phyloP scores from a whole-genome alignment of 2,888 invertebrate genomes.

The Ochropacha duplaris region DNA sequence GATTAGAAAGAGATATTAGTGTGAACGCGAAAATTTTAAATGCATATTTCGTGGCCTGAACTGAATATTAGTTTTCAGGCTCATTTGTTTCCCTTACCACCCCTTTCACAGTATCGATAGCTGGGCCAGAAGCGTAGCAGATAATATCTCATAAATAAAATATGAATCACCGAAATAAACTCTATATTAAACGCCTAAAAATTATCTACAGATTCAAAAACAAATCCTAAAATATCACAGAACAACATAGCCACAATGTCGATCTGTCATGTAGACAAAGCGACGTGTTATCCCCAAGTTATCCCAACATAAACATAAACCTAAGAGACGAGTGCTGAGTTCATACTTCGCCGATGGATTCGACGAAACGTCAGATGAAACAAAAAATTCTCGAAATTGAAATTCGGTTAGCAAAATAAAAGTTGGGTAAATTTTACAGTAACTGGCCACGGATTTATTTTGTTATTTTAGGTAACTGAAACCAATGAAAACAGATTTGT shows the following conservation, averaged over 20 bases:
- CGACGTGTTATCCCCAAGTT: neutral
- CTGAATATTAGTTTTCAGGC: no score
- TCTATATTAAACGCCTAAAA: neutral
- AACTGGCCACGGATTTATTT: neutral
- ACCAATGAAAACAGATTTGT: no score
- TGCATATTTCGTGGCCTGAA: no score
- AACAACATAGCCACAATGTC: conserved; percentile 1
- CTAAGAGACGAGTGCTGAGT: neutral
- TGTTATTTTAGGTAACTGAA: neutral
- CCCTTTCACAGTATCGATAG: no score
- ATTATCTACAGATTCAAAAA: neutral
- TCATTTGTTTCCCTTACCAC: no score
- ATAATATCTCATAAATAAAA: no score
- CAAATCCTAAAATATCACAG: neutral
- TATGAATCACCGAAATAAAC: no score
- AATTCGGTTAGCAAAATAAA: conserved; percentile 47
- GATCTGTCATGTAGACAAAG: conserved; percentile 4
- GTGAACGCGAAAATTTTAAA: no score
- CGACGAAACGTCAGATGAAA: conserved; percentile 14
- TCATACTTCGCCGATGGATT: neutral
- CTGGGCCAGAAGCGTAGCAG: no score
- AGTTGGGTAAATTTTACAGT: conserved; percentile 13
- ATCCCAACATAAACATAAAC: neutral
- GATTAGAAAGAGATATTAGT: neutral
- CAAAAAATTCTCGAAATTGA: conserved; percentile 37